phyloP scores from a whole-genome alignment of 2,888 invertebrate genomes.

The Drosophila aldrichi region DNA sequence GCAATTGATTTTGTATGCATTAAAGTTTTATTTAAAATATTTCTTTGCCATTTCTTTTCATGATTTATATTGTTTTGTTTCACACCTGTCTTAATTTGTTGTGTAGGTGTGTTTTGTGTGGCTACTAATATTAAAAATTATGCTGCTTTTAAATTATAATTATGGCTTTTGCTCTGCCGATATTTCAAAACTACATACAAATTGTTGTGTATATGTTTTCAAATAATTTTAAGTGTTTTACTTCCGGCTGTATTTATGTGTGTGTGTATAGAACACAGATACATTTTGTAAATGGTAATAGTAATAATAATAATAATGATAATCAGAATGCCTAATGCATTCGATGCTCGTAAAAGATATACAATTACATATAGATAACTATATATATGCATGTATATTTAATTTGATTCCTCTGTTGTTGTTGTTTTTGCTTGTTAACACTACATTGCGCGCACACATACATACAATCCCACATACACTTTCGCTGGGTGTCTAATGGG shows the following conservation, averaged over 20 bases:
- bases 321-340: conserved; percentile 71
- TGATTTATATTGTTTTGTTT: conserved; percentile 28
- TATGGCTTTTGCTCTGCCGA: conserved; percentile 62
- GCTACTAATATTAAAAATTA: conserved; percentile 64
- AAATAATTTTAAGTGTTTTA: conserved; percentile 33
- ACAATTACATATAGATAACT: conserved; percentile 47
- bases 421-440: conserved; percentile 46
- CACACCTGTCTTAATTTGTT: conserved; percentile 40
- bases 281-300: conserved; percentile 62
- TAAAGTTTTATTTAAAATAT: conserved; percentile 80
- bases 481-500: not conserved
- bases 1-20: conserved; percentile 60
- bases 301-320: conserved; percentile 56
- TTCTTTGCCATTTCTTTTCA: conserved; percentile 59
- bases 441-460: conserved; percentile 55
- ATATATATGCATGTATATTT: conserved; percentile 55
- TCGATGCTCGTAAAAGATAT: conserved; percentile 52
- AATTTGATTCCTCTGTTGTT: conserved; percentile 66
- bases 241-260: conserved; percentile 36
- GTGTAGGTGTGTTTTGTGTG: conserved; percentile 23
- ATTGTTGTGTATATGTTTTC: conserved; percentile 31
- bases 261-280: conserved; percentile 50
- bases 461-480: not conserved
- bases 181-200: conserved; percentile 42
- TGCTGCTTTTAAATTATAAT: conserved; percentile 69